Conservation (phyloP, 2,113 vertebrate genomes). For the Semicossyphus pulcher region DNA sequence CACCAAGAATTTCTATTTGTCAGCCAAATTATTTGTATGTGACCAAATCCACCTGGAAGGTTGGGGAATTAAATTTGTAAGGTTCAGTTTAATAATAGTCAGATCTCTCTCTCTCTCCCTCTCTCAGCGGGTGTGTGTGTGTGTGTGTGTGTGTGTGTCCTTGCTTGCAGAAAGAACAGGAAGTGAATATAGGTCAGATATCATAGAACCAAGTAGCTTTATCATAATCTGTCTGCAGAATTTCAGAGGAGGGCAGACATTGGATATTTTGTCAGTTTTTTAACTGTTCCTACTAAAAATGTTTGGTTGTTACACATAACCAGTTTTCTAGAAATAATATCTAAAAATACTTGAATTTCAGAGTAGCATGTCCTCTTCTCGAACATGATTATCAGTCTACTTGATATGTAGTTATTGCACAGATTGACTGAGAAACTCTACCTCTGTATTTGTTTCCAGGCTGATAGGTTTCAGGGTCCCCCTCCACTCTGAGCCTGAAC, state of each 20-base stretch:
- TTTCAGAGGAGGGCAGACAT: background rate
- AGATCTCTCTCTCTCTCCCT: too few species aligned
- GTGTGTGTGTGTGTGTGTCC: background rate
- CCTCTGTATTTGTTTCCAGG: slow-evolving; percentile 94
- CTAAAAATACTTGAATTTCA: background rate
- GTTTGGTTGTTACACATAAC: too few species aligned
- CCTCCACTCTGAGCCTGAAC: slow-evolving; percentile 94
- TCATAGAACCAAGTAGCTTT: slow-evolving; percentile 42
- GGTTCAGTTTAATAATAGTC: slow-evolving; percentile 51
- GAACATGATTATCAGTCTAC: background rate
- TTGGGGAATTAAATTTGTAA: slow-evolving; percentile 8
- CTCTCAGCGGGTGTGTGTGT: too few species aligned
- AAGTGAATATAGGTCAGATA: slow-evolving; percentile 72
- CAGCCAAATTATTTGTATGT: background rate
- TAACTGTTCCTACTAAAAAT: too few species aligned
- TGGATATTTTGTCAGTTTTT: too few species aligned
- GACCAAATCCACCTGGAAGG: slow-evolving; percentile 14
- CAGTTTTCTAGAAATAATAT: too few species aligned
- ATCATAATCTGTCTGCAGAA: slow-evolving; percentile 39
- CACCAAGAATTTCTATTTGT: background rate
- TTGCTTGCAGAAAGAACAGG: slow-evolving; percentile 40
- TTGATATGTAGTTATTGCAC: slow-evolving; percentile 28
- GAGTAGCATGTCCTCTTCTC: background rate
- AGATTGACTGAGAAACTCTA: slow-evolving; percentile 66
- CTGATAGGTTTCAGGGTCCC: slow-evolving; percentile 93